Evolutionary conservation across 2,888 invertebrate species (phyloP), one percentile per base, ranked within the genome.

Genomic region (Bimastos eiseni): DNA sequence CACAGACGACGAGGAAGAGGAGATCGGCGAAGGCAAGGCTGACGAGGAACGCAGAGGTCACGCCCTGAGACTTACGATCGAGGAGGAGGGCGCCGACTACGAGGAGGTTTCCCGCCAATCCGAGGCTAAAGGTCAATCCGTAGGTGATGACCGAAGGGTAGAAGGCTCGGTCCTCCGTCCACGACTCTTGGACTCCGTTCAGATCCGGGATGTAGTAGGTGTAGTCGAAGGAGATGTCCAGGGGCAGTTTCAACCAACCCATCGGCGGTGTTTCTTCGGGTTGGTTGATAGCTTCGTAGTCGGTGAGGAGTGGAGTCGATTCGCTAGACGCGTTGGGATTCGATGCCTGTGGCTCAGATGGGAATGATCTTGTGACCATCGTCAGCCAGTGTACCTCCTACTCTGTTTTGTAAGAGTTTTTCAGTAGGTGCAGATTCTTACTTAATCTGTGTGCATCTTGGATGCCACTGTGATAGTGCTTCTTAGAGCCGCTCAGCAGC

Each of bases 1-100:
- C 95, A 93, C 95, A 95, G 15, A 96, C 94, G 49, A 95, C 91
- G 70, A 96, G 93, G 83, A 96, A 95, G 33, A 96, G 94, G 5
- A 96, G 93, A 93, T 96, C 96, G 0, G 96, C 95, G 36, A 95
- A 91, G 1, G 94, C 94, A 89, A 94, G 92, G 91, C 94, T 94
- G 17, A 94, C 93, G 91, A 94, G 93, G 91, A 94, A 94, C 8
- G 93, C 93, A 33, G 94, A 94, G 2, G 95, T 95, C 4, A 94
- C 94, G 90, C 93, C 94, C 37, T 94, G 93, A 1, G 93, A 92
- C 24, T 94, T 93, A 49, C 94, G 93, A 91, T 96, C 95, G 13
- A 95, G 93, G 33, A 94, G 91, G 93, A 96, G 95, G n/a, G 95
- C 95, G 55, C 94, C 93, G 83, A 96, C 95, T 19, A 96, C 96